Evolutionary conservation across 2,797 vertebrate species (phyloP).

Genomic region (Microctenopoma stevenorrisi): DNA sequence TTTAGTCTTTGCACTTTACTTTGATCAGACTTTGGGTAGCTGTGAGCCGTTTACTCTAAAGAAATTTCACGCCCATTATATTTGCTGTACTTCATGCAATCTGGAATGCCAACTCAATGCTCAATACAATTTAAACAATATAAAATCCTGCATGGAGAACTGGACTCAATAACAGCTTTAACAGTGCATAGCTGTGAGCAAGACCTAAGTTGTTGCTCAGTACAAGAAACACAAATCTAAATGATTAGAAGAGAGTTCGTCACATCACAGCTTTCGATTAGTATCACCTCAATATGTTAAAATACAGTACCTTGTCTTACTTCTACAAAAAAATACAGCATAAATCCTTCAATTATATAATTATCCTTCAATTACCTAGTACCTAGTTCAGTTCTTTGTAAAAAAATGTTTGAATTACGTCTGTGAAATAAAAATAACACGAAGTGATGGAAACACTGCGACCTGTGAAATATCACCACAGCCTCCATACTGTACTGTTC

Average conservation of each 20-base stretch:
- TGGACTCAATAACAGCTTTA: constrained; percentile 7
- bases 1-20: constrained; percentile 7
- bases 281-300: background rate
- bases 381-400: background rate
- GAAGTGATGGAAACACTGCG: constrained; percentile 13
- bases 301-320: background rate
- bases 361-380: too few relatives aligned
- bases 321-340: background rate
- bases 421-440: constrained; percentile 40
- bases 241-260: constrained; percentile 1
- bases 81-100: constrained; percentile 15
- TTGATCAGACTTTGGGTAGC: constrained; percentile 13
- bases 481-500: constrained; percentile 12
- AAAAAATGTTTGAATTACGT: background rate
- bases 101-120: constrained; percentile 1
- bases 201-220: background rate
- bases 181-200: constrained; percentile 10
- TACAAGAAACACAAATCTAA: background rate
- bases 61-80: background rate
- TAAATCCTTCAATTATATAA: too few relatives aligned
- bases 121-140: constrained; percentile 12
- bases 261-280: background rate
- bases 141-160: constrained; percentile 10
- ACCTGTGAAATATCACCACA: constrained; percentile 36
- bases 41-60: constrained; percentile 2